These are phyloP conservation scores for Candidula unifasciata DNA, from an alignment of 2,888 invertebrate species.

Conservation along the genomic window DNA sequence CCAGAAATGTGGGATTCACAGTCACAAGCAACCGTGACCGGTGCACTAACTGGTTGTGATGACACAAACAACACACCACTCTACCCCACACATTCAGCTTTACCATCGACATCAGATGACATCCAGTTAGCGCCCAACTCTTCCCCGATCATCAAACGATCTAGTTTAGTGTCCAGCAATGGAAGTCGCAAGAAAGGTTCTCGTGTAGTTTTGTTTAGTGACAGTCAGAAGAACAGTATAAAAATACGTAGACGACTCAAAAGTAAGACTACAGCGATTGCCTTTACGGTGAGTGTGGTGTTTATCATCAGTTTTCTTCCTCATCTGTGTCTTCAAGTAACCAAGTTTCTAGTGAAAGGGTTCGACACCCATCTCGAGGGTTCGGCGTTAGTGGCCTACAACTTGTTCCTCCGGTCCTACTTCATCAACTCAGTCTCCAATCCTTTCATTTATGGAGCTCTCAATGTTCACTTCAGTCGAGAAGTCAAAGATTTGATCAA, in stretches of 20 bases:
- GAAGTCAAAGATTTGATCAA: slow-evolving; percentile 38
- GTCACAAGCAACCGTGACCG: neutral
- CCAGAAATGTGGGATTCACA: neutral
- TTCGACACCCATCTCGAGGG: slow-evolving; percentile 56
- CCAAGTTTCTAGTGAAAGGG: slow-evolving; percentile 56
- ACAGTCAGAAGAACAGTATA: neutral
- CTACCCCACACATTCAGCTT: neutral
- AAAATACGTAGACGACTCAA: neutral
- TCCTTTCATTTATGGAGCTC: slow-evolving; percentile 65
- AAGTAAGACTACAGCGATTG: slow-evolving; percentile 56
- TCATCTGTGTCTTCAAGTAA: slow-evolving; percentile 60
- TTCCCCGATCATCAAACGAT: neutral
- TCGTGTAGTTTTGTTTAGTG: neutral
- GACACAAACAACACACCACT: neutral
- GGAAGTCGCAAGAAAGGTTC: neutral
- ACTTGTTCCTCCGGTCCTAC: slow-evolving; percentile 65
- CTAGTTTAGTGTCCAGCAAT: neutral
- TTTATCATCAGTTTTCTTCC: slow-evolving; percentile 67
- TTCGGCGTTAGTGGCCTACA: slow-evolving; percentile 58
- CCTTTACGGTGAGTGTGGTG: slow-evolving; percentile 63
- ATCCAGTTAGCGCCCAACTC: neutral
- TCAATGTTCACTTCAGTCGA: slow-evolving; percentile 62
- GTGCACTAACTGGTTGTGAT: neutral
- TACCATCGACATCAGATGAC: neutral
- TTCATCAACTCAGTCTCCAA: slow-evolving; percentile 67